A percentile compares a stretch with the other conserved stretches of the same genome.
Conservation (phyloP, 2,888 invertebrate species). For the Stenodema calcarata region DNA sequence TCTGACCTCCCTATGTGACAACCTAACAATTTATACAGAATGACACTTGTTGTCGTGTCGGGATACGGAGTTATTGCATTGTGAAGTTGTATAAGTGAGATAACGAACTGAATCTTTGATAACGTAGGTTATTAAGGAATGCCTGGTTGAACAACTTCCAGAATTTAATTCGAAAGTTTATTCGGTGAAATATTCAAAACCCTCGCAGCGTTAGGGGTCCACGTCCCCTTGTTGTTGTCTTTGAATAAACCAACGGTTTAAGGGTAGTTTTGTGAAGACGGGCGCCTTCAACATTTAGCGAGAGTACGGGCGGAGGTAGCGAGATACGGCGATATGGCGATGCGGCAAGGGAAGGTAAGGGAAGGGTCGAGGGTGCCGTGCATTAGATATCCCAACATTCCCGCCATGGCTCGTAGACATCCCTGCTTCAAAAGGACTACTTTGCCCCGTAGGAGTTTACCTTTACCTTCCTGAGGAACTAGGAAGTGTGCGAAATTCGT, state of each 20-base stretch:
- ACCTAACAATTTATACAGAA: too few relatives aligned
- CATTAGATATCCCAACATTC: not conserved
- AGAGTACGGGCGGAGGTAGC: not conserved
- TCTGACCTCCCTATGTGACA: too few relatives aligned
- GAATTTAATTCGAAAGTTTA: not conserved
- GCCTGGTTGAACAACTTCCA: too few relatives aligned
- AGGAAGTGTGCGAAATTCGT: not conserved
- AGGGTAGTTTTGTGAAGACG: constrained; percentile 23
- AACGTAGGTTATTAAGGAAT: too few relatives aligned
- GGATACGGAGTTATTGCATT: too few relatives aligned
- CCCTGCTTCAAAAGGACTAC: not conserved
- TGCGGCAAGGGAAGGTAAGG: not conserved
- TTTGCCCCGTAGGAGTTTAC: not conserved
- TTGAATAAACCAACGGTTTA: constrained; percentile 7
- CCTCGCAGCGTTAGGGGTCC: not conserved
- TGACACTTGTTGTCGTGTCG: too few relatives aligned
- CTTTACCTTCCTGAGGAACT: not conserved
- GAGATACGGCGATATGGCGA: not conserved
- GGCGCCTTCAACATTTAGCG: constrained; percentile 21
- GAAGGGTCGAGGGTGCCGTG: not conserved
- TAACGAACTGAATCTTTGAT: too few relatives aligned
- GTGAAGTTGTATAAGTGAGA: too few relatives aligned
- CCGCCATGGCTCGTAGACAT: not conserved
- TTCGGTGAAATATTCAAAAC: not conserved
- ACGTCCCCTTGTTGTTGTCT: not conserved